Evolutionary conservation across 2,888 invertebrate species (phyloP).

Genomic region (Eupithecia exiguata): DNA sequence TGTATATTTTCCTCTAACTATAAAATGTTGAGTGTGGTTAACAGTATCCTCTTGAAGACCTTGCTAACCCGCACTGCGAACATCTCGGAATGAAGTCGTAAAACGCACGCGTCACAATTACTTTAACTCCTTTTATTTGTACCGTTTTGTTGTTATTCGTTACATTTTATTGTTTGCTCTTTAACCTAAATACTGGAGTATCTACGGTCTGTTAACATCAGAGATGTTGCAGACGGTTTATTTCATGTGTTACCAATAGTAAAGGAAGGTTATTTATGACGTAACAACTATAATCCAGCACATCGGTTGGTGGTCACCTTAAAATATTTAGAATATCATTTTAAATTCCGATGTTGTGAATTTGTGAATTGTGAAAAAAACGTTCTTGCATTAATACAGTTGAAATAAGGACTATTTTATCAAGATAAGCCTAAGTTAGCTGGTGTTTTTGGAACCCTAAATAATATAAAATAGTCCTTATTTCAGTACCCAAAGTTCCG

Average conservation of each 20-base stretch:
- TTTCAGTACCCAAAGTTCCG: no score
- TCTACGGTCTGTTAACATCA: conserved; percentile 42
- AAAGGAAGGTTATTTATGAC: conserved; percentile 9
- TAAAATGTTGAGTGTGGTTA: conserved; percentile 11
- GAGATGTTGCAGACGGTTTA: background rate
- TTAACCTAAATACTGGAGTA: conserved; percentile 63
- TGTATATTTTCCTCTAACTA: conserved; percentile 1
- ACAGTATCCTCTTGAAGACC: conserved; percentile 22
- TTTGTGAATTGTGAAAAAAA: background rate
- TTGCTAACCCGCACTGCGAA: conserved; percentile 30
- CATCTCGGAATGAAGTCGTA: conserved; percentile 40
- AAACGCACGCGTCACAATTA: conserved; percentile 39
- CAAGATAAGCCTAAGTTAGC: background rate
- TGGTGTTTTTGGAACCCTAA: no score
- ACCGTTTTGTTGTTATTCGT: conserved; percentile 31
- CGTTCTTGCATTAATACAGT: background rate
- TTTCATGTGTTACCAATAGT: conserved; percentile 34
- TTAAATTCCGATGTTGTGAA: background rate
- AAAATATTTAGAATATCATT: background rate
- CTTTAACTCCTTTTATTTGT: conserved; percentile 40
- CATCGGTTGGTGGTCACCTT: conserved; percentile 1
- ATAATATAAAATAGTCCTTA: no score
- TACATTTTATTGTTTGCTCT: conserved; percentile 56
- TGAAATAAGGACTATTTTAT: background rate
- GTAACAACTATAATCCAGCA: conserved; percentile 25